These are phyloP conservation scores for Mirza zaza DNA, from an alignment of 2,113 vertebrate species.

Conservation along the genomic window DNA sequence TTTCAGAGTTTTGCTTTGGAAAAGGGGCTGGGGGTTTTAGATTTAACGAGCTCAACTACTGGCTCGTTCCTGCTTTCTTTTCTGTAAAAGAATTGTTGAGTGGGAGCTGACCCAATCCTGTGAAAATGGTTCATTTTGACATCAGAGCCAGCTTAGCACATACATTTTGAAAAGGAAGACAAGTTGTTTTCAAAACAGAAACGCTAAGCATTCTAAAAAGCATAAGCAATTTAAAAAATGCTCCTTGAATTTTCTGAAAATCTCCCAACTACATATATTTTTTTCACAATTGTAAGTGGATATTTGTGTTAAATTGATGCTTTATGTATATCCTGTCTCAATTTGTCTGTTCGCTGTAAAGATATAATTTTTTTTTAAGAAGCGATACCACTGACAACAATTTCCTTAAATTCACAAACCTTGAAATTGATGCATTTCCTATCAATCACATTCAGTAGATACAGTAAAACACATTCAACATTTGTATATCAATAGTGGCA, in stretches of 20 bases:
- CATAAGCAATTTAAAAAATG: conserved; percentile 67
- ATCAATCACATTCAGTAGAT: conserved; percentile 83
- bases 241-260: conserved; percentile 80
- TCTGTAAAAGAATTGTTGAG: conserved; percentile 8
- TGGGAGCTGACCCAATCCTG: conserved; percentile 13
- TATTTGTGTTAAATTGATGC: conserved; percentile 83
- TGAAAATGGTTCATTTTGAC: conserved; percentile 21
- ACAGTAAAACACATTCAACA: conserved; percentile 80
- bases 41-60: not conserved
- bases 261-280: conserved; percentile 67
- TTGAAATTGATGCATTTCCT: conserved; percentile 84
- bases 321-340: conserved; percentile 82
- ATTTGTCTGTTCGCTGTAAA: conserved; percentile 80
- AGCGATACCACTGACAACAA: conserved; percentile 81
- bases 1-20: conserved; percentile 2
- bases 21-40: not conserved
- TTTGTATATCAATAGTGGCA: conserved; percentile 82
- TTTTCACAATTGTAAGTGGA: conserved; percentile 77
- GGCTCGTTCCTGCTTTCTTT: not conserved
- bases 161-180: conserved; percentile 65
- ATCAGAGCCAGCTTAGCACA: conserved; percentile 29
- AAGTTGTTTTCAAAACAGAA: conserved; percentile 79
- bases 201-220: conserved; percentile 71
- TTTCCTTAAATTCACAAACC: conserved; percentile 85
- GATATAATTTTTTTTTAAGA: conserved; percentile 77